Evolutionary conservation across 2,888 invertebrate species (phyloP).

Genomic region (Myopa tessellatipennis): DNA sequence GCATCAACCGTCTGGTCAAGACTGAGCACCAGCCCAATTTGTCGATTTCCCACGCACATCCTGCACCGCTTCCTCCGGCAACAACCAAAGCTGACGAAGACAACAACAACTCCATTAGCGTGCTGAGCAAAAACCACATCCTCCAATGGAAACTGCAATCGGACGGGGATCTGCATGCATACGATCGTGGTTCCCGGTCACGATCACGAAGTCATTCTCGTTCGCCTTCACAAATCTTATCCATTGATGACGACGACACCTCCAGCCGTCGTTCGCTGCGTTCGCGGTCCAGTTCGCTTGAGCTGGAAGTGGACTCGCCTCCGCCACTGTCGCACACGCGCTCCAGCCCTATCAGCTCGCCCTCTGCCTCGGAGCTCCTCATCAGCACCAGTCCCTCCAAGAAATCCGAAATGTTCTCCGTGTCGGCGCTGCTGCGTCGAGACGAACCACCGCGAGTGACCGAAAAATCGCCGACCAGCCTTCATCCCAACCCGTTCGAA

Average conservation of each 20-base stretch:
- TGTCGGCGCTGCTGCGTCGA: conserved; percentile 83
- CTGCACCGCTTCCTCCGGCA: conserved; percentile 68
- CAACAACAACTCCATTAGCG: conserved; percentile 64
- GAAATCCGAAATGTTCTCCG: conserved; percentile 86
- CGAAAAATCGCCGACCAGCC: conserved; percentile 50
- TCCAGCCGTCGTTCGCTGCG: conserved; percentile 53
- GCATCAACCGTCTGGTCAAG: conserved; percentile 81
- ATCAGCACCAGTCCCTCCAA: conserved; percentile 68
- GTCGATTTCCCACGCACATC: conserved; percentile 71
- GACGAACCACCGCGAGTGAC: conserved; percentile 72
- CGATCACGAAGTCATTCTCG: conserved; percentile 62
- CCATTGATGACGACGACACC: conserved; percentile 60
- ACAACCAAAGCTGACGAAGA: conserved; percentile 54
- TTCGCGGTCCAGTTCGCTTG: conserved; percentile 72
- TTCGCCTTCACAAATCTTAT: conserved; percentile 56
- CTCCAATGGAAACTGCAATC: conserved; percentile 45
- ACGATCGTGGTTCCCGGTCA: conserved; percentile 61
- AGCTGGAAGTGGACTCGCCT: conserved; percentile 82
- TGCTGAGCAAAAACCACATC: conserved; percentile 62
- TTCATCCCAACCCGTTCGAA: conserved; percentile 64
- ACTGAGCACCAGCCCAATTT: conserved; percentile 68
- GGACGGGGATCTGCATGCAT: conserved; percentile 31
- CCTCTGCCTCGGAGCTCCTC: conserved; percentile 63
- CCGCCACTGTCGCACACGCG: conserved; percentile 69
- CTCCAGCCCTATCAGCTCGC: conserved; percentile 59